Conservation (phyloP, 2,888 invertebrate genomes). For the Dione vanillae region DNA sequence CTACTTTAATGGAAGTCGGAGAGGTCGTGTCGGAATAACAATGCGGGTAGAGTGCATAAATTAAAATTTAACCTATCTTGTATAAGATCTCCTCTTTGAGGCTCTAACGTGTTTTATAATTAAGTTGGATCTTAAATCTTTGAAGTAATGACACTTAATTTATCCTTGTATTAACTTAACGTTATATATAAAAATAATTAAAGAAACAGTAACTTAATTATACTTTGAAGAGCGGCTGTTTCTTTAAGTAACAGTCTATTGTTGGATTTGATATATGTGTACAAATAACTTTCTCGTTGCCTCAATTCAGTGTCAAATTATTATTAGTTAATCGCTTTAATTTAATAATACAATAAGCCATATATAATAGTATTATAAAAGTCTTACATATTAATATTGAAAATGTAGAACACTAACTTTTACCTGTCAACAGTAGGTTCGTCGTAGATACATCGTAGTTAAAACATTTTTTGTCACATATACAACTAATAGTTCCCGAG, state of each 20-base stretch:
- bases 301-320: no score
- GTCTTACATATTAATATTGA: not conserved
- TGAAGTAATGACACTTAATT: not conserved
- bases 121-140: constrained; percentile 15
- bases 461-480: no score
- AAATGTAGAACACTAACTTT: not conserved
- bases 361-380: not conserved
- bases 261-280: no score
- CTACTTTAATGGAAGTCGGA: constrained; percentile 76
- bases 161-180: not conserved
- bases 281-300: no score
- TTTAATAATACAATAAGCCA: no score
- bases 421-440: no score
- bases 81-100: constrained; percentile 55
- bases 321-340: no score
- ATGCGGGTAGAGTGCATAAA: constrained; percentile 71
- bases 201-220: no score
- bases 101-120: constrained; percentile 41
- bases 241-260: no score
- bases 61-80: constrained; percentile 61
- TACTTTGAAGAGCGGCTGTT: no score
- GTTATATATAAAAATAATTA: not conserved
- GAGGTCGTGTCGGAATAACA: constrained; percentile 65
- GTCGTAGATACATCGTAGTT: no score
- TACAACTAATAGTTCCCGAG: no score